Evolutionary conservation across 2,113 vertebrate genomes (phyloP).

Genomic region (Arizona elegans): DNA sequence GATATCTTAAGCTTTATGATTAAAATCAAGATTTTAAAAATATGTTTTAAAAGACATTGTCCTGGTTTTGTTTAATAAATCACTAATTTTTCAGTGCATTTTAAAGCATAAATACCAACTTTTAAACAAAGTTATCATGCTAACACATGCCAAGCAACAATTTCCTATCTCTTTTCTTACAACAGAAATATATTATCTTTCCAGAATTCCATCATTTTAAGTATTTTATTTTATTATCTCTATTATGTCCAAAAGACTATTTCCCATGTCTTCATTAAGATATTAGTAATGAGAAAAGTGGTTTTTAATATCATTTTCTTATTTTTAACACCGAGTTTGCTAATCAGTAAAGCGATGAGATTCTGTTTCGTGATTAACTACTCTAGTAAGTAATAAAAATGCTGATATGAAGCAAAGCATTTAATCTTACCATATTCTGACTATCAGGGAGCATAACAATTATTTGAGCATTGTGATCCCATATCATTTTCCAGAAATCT

Average conservation of each 20-base stretch:
- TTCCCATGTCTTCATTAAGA: neutral
- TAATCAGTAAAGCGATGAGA: neutral
- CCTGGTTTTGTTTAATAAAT: neutral
- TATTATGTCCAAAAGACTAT: neutral
- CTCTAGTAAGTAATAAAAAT: conserved; percentile 19
- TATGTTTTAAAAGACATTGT: neutral
- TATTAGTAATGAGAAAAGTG: neutral
- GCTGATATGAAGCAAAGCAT: neutral
- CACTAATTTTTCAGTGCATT: neutral
- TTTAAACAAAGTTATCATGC: neutral
- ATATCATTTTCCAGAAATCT: conserved; percentile 98
- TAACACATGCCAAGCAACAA: neutral
- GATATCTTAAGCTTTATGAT: neutral
- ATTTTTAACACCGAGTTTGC: neutral
- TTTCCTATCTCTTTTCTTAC: neutral
- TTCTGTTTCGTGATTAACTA: neutral
- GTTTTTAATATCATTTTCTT: neutral
- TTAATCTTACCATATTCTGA: conserved; percentile 79
- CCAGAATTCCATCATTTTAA: neutral
- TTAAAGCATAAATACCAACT: neutral
- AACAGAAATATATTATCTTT: neutral
- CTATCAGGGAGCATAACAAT: conserved; percentile 87
- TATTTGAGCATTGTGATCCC: conserved; percentile 90
- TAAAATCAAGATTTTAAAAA: neutral
- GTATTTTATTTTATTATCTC: neutral